Base-by-base conservation (phyloP, 2,797 vertebrate genomes). In the Apogon talboti region DNA sequence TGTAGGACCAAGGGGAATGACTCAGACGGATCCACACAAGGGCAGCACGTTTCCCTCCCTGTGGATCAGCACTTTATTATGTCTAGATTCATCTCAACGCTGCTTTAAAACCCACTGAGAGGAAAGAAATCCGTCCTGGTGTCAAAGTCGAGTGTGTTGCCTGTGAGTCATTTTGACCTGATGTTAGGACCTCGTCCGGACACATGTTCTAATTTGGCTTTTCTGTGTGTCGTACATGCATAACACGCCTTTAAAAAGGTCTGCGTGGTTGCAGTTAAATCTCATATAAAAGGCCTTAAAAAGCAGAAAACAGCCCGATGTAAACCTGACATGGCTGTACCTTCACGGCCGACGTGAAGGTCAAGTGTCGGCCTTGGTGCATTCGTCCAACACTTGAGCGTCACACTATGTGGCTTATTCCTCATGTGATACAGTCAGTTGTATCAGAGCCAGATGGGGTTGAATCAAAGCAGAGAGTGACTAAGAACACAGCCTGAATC, bases 401-500 rank as follows among this genome's bases (percentile, higher is more conserved):
- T n/a, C n/a, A 63, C 52, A 66, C 53, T 55, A 50, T 62, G 48
- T 16, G 48, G 74, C 46, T 60, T 78, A 64, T 77, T 84, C 80
- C 60, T 85, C 83, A 83, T 82, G 74, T 81, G 85, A 83, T 47
- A 68, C 77, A 74, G 61, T 78, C 47, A 51, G 81, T 69, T 30
- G 11, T 73, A 81, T 80, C 74, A 81, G 16, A 71, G 81, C 83
- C 87, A 89, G 82, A 90, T 88, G 84, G 69, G 55, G 56, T 61
- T 87, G 89, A 93, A 91, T 92, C 88, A 89, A 90, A 83, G 52
- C 46, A 69, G 78, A 56, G 54, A 64, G 47, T 86, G 86, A 89
- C 88, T 92, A 89, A 91, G 71, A 83, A 70, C 47, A 51, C 30
- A 15, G 37, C 28, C 41, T 92, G 90, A 94, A 82, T 92, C 91